Evolutionary conservation across 2,888 invertebrate species (phyloP), one percentile per base, ranked within the genome.

Genomic region (Apotomis turbidana): DNA sequence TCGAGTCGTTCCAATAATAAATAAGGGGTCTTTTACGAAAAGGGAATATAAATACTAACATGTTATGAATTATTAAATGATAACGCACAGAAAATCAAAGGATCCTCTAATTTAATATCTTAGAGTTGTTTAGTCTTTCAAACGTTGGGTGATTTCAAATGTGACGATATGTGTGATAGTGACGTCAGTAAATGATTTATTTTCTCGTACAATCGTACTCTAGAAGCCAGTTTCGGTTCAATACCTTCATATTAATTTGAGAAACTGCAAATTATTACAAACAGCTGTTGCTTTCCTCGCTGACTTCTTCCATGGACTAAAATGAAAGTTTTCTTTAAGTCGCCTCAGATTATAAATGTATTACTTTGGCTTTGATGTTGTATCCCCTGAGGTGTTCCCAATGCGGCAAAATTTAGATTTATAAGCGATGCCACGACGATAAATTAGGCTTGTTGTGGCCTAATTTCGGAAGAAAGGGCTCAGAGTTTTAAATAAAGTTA

Each of bases 111-210:
- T 41, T 54, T 49, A 49, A 49, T 38, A 10, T 58, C 8, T 41
- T 46, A 59, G 66, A 61, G 41, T 57, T 67, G 57, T 71, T 72
- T 44, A 57, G 15, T 59, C 15, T 46, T 41, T 36, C 5, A 36
- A 62, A 12, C 27, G n/a, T 63, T 54, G 57, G 62, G 57, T 46
- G n/a, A 46, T 66, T 27, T 52, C 51, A 27, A 49, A 41, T 36
- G 10, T 59, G 57, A 71, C 27, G 55, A 5, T 10, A 9, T n/a
- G n/a, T n/a, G n/a, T n/a, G n/a, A n/a, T 27, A n/a, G n/a, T 62
- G 62, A 68, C 68, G 52, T 62, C 15, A 62, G 58, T 72, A 59
- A 68, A 68, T 68, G 67, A 72, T 58, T 63, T 72, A 72, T 68
- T 57, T 51, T 41, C 13, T 51, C 41, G 9, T 57, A 15, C 10